Conservation (phyloP, 2,888 invertebrate species). For the Corbicula japonica region DNA sequence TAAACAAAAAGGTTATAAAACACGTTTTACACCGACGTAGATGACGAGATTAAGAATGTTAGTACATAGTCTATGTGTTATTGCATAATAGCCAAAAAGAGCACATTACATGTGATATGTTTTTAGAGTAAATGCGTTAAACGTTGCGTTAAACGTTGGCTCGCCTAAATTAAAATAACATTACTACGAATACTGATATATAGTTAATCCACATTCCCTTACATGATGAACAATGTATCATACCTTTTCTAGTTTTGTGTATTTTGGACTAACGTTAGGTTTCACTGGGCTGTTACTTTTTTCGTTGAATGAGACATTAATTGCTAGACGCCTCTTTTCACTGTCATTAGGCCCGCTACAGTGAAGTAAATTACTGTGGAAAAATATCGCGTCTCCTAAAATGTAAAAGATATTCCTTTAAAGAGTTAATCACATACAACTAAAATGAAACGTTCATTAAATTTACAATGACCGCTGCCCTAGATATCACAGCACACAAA, state of each 20-base stretch:
- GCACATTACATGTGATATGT: neutral
- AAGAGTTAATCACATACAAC: too few relatives aligned
- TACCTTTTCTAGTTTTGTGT: constrained; percentile 74
- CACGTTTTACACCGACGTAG: too few relatives aligned
- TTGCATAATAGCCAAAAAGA: neutral
- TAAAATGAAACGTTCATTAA: too few relatives aligned
- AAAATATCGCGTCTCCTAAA: constrained; percentile 78
- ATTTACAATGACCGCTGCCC: too few relatives aligned
- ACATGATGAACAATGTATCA: too few relatives aligned
- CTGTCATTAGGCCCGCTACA: constrained; percentile 74
- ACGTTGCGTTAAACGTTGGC: neutral
- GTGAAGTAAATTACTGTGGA: constrained; percentile 78
- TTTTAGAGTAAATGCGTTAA: neutral
- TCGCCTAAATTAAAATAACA: neutral
- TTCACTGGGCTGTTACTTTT: constrained; percentile 74
- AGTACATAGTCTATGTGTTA: neutral
- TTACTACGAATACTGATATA: too few relatives aligned
- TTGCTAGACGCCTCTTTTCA: constrained; percentile 69
- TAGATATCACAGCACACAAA: too few relatives aligned
- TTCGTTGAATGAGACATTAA: constrained; percentile 71
- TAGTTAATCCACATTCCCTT: too few relatives aligned
- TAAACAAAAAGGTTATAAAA: too few relatives aligned
- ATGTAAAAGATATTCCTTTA: constrained; percentile 4
- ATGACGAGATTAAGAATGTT: neutral
- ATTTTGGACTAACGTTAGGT: constrained; percentile 73